Evolutionary conservation across 2,113 vertebrate species (phyloP), one percentile per base, ranked within the genome.

Genomic region (Sclerurus mexicanus): DNA sequence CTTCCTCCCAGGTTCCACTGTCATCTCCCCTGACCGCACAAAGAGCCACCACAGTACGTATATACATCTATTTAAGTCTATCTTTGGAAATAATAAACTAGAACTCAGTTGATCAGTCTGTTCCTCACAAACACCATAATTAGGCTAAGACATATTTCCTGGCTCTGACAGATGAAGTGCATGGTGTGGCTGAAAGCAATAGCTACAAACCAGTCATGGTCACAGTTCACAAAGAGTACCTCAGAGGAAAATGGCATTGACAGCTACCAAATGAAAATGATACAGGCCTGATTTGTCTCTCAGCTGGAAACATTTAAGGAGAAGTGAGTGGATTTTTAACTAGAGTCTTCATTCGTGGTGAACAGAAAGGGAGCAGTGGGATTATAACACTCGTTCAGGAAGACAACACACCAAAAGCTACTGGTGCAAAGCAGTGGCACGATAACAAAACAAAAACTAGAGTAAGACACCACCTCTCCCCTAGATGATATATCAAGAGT

Each of bases 51-150:
- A 55, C 75, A 12, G 37, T 40, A 76, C 47, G 66, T 17, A 30
- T 69, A 89, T 71, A 62, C 80, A 82, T 87, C 73, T 79, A 62
- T 64, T 82, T 58, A 77, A 88, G 69, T 35, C 88, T 94, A 85
- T 89, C 77, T 96, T 96, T 92, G 94, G 96, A 97, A 87, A 89
- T 25, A 84, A 91, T 35, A 14, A 75, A 56, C 86, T 67, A 23
- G 74, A 74, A 14, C 58, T 52, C 68, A 27, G 46, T 6, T 94
- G 90, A 92, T 90, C 76, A 87, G 89, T 67, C 71, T 91, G 90
- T 79, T 95, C 92, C 90, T 91, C 49, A 27, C 63, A 71, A 83
- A 91, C 78, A 89, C 92, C 90, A 12, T 89, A 93, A 97, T 97
- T 93, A 95, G 87, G 53, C 58, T 67, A 49, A 63, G 80, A 33